A percentile compares a stretch with the other conserved stretches of the same genome.
Conservation (phyloP, 2,888 invertebrate species). For the Onchidella celtica region DNA sequence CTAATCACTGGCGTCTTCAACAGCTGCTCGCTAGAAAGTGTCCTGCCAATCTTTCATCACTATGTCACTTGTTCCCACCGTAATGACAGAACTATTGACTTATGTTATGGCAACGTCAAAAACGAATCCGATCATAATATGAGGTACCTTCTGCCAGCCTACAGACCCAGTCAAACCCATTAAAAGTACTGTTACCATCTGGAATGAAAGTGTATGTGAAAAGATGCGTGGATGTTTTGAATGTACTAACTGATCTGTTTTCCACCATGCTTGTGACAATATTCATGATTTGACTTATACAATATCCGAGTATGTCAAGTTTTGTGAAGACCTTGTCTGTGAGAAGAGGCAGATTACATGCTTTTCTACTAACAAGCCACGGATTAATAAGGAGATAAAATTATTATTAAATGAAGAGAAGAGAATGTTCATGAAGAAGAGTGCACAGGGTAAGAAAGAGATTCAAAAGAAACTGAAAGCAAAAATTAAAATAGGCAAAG, state of each 20-base stretch:
- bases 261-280: neutral
- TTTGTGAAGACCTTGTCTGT: neutral
- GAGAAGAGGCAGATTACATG: neutral
- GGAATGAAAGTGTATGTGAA: neutral
- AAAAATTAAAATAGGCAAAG: too few species aligned
- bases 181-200: neutral
- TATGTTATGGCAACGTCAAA: neutral
- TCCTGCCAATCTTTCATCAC: neutral
- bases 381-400: neutral
- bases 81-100: neutral
- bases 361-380: neutral
- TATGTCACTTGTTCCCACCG: neutral
- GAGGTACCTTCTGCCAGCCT: neutral
- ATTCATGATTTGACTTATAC: neutral
- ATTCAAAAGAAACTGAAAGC: too few species aligned
- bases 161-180: neutral
- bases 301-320: neutral
- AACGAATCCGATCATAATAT: neutral
- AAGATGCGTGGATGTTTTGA: neutral
- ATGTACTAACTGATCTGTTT: neutral
- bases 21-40: neutral
- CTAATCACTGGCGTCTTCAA: neutral
- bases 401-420: neutral
- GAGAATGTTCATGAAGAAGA: neutral
- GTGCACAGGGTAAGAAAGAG: neutral